phyloP scores from a whole-genome alignment of 2,888 invertebrate species.

The Tachina grossa region DNA sequence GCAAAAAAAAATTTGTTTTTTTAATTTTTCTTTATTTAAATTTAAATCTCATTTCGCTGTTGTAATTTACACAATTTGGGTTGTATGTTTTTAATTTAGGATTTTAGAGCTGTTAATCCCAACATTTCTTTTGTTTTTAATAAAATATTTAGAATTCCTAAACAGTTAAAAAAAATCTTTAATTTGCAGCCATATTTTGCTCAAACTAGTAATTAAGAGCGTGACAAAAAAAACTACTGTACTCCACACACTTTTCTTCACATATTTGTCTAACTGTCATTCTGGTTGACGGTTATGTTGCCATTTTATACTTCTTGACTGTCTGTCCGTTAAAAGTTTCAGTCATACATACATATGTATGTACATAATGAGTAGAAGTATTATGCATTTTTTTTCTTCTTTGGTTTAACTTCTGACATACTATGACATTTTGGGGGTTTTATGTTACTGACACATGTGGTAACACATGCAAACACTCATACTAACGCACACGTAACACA shows the following conservation, averaged over 20 bases:
- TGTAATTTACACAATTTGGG: too few species aligned
- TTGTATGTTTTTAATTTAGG: too few species aligned
- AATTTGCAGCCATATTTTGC: not conserved
- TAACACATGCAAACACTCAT: conserved; percentile 26
- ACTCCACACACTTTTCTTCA: not conserved
- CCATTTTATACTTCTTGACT: not conserved
- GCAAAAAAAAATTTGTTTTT: too few species aligned
- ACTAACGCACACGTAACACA: not conserved
- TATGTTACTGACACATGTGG: conserved; percentile 65
- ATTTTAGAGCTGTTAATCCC: too few species aligned
- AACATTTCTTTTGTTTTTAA: too few species aligned
- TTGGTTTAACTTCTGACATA: conserved; percentile 66
- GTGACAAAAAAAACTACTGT: not conserved
- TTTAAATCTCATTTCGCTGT: too few species aligned
- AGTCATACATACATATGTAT: conserved; percentile 3
- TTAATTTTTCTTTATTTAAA: too few species aligned
- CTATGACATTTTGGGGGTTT: conserved; percentile 56
- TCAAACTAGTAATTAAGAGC: not conserved
- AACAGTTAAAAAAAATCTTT: too few species aligned
- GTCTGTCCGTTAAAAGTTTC: conserved; percentile 40
- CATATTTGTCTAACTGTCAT: conserved; percentile 30
- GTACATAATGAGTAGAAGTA: conserved; percentile 52
- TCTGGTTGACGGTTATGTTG: not conserved
- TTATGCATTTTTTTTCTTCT: conserved; percentile 24
- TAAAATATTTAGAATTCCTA: too few species aligned